Evolutionary conservation across 2,888 invertebrate species (phyloP).

Genomic region (Hesperia comma): DNA sequence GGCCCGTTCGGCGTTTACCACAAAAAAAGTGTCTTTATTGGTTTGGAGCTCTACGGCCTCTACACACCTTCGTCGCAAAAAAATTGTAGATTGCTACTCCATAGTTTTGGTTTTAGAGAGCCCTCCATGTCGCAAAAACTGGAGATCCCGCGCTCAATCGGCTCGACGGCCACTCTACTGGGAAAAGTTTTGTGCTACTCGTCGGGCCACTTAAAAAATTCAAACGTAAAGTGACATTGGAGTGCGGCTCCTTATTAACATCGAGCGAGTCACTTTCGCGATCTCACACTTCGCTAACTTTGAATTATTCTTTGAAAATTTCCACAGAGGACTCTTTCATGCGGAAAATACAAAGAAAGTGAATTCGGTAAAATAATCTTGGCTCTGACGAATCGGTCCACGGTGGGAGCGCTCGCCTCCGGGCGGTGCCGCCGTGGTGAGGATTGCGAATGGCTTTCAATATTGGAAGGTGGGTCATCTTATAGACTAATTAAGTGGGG

Average conservation of each 20-base stretch:
- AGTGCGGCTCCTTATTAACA: conserved; percentile 41
- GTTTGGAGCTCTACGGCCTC: neutral
- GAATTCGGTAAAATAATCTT: conserved; percentile 24
- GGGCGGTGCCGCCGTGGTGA: neutral
- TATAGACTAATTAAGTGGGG: no score
- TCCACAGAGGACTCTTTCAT: conserved; percentile 39
- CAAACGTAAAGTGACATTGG: conserved; percentile 35
- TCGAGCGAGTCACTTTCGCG: conserved; percentile 34
- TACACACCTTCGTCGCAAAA: neutral
- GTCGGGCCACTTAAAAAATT: conserved; percentile 33
- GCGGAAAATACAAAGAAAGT: conserved; percentile 38
- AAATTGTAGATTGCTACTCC: neutral
- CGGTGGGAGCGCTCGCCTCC: neutral
- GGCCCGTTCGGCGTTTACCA: no score
- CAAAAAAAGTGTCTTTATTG: neutral
- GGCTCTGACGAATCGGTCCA: conserved; percentile 18
- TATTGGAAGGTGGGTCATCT: neutral
- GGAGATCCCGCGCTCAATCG: conserved; percentile 1
- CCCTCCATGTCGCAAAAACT: conserved; percentile 4
- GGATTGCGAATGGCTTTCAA: neutral
- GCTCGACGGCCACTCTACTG: conserved; percentile 5
- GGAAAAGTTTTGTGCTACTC: conserved; percentile 19
- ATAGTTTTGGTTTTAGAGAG: neutral
- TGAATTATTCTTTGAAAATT: conserved; percentile 44
- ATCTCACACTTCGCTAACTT: conserved; percentile 35